Evolutionary conservation across 2,888 invertebrate genomes (phyloP).

Genomic region (Hypsopygia costalis): DNA sequence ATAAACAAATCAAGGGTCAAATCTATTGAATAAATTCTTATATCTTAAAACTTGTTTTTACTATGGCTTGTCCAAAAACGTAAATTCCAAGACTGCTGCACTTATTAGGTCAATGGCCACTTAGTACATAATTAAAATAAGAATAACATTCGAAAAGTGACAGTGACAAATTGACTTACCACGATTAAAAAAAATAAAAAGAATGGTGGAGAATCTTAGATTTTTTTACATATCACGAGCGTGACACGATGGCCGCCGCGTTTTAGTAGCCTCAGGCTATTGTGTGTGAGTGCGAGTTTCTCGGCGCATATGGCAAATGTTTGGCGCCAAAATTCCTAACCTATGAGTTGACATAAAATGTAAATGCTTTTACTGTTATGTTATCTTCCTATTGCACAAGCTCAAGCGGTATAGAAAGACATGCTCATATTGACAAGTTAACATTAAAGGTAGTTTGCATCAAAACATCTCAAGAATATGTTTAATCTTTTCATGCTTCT

Average conservation of each 20-base stretch:
- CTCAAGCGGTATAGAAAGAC: conserved; percentile 1
- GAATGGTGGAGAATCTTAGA: conserved; percentile 12
- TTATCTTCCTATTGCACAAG: conserved; percentile 6
- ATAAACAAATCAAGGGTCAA: conserved; percentile 1
- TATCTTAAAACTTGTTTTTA: not conserved
- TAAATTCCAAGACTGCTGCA: not conserved
- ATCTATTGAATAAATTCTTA: conserved; percentile 1
- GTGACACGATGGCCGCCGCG: conserved; percentile 40
- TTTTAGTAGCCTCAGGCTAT: conserved; percentile 40
- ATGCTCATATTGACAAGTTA: not conserved
- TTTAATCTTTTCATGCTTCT: conserved; percentile 33
- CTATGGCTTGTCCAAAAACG: not conserved
- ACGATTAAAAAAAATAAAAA: conserved; percentile 6
- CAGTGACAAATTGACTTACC: conserved; percentile 4
- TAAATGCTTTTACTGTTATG: conserved; percentile 23
- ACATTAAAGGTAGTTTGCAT: conserved; percentile 12
- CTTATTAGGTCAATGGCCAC: conserved; percentile 1
- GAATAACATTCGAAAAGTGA: not conserved
- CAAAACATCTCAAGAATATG: conserved; percentile 25
- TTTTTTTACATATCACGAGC: conserved; percentile 32
- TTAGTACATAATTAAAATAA: not conserved
- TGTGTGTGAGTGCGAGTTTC: conserved; percentile 50
- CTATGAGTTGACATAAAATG: conserved; percentile 33
- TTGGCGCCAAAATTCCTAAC: conserved; percentile 72
- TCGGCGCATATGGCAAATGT: conserved; percentile 35